These are phyloP conservation scores for Trichonephila inaurata DNA, from an alignment of 1,140 invertebrate species.

Conservation along the genomic window DNA sequence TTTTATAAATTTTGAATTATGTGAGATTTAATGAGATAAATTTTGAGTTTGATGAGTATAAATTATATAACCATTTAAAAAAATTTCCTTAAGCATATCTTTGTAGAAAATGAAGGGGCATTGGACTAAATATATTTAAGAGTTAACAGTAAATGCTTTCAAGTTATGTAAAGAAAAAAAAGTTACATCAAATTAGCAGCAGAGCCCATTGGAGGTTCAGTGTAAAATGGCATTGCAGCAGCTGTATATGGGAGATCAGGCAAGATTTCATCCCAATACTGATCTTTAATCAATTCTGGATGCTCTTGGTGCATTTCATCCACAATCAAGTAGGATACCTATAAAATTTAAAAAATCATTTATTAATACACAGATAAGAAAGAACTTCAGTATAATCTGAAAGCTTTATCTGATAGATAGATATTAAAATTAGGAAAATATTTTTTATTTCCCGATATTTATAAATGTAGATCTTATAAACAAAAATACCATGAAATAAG, in stretches of 20 bases:
- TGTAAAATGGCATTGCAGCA: slow-evolving; percentile 77
- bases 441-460: too few relatives aligned
- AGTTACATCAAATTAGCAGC: slow-evolving; percentile 84
- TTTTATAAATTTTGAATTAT: too few relatives aligned
- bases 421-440: too few relatives aligned
- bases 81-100: neutral
- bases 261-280: slow-evolving; percentile 83
- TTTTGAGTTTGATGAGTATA: too few relatives aligned
- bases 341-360: neutral
- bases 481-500: too few relatives aligned
- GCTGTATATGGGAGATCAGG: slow-evolving; percentile 81
- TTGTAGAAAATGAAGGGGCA: neutral
- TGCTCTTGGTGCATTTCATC: slow-evolving; percentile 78
- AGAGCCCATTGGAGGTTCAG: slow-evolving; percentile 78
- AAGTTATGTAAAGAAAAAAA: neutral
- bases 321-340: slow-evolving; percentile 77
- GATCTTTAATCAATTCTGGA: slow-evolving; percentile 79
- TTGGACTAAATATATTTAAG: neutral
- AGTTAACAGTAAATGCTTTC: neutral
- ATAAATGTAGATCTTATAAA: too few relatives aligned
- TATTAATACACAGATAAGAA: neutral
- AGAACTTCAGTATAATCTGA: too few relatives aligned
- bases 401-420: too few relatives aligned
- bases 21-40: too few relatives aligned
- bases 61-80: too few relatives aligned